Evolutionary conservation across 2,113 vertebrate species (phyloP), one percentile per base, ranked within the genome.

Genomic region (Carettochelys insculpta): DNA sequence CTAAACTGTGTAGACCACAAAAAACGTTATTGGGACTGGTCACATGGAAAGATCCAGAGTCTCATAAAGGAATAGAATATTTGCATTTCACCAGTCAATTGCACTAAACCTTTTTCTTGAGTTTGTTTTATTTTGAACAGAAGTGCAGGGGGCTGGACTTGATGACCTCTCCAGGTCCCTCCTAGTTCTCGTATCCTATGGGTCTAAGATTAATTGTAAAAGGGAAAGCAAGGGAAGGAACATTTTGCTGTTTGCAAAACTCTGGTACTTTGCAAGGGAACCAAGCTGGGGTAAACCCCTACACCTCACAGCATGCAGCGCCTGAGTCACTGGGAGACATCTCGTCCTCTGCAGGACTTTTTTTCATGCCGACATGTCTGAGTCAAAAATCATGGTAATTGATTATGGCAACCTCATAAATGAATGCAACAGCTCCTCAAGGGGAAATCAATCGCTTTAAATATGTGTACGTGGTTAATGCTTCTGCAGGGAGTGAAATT

Each of bases 331-430:
- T 17, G 1, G 20, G 22, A 24, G 51, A 97, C 5, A 52, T 97
- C 87, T 14, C 0, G 22, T 78, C 85, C 82, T 81, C 89, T 68
- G 77, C 97, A 97, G 1, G 3, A 48, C 1, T 43, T 82, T 87
- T 0, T 93, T 96, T 96, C 97, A 97, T 0, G 86, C 95, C 87
- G 92, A 90, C 96, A 96, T 97, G 84, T 4, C 52, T 3, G 61
- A 65, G 50, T 81, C 91, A 77, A 76, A 47, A 43, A 83, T 68
- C 8, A 50, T 29, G 29, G 24, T 48, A 11, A 41, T 51, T 48
- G 51, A 38, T 5, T 7, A 16, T 17, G 48, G 47, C 31, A 13
- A 34, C 16, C 61, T 71, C 16, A 3, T 22, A 5, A 45, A 17
- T 41, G n/a, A 2, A n/a, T 27, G 27, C 11, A 58, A 58, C 12